phyloP scores from a whole-genome alignment of 2,797 vertebrate genomes.

The Coracias cyanogaster region DNA sequence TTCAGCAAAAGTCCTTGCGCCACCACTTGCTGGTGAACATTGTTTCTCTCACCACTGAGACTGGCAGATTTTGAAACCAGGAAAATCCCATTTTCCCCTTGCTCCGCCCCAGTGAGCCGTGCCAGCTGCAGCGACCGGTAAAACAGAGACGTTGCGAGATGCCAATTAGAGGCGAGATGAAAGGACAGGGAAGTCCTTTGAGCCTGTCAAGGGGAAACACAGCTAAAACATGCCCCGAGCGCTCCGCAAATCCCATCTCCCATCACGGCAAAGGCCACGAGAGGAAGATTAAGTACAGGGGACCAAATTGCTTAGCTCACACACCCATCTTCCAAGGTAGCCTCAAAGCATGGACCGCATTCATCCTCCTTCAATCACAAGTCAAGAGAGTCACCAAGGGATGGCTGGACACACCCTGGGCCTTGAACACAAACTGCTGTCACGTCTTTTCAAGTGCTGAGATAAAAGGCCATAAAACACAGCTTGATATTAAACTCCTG shows the following conservation, averaged over 20 bases:
- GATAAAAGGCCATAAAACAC: constrained; percentile 12
- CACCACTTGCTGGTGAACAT: accelerated
- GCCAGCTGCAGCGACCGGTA: not conserved
- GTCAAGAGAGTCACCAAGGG: not conserved
- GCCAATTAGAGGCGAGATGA: not conserved
- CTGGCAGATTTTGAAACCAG: not conserved
- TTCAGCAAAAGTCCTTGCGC: not conserved
- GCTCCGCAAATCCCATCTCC: not conserved
- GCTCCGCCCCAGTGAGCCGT: not conserved
- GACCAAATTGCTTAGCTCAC: not conserved
- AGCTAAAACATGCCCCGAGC: not conserved
- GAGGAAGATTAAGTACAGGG: accelerated
- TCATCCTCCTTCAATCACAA: not conserved
- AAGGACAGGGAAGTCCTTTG: not conserved
- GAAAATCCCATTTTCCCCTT: not conserved
- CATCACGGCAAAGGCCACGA: not conserved
- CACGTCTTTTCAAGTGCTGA: not conserved
- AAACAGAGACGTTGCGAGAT: accelerated
- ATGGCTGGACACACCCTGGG: not conserved
- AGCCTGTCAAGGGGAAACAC: not conserved
- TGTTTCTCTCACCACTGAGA: accelerated
- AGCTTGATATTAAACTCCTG: accelerated
- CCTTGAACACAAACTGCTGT: not conserved
- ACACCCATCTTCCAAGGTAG: not conserved
- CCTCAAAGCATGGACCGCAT: not conserved